Base-by-base conservation (phyloP, 1,140 invertebrate genomes). In the Papilio aristodemus region DNA sequence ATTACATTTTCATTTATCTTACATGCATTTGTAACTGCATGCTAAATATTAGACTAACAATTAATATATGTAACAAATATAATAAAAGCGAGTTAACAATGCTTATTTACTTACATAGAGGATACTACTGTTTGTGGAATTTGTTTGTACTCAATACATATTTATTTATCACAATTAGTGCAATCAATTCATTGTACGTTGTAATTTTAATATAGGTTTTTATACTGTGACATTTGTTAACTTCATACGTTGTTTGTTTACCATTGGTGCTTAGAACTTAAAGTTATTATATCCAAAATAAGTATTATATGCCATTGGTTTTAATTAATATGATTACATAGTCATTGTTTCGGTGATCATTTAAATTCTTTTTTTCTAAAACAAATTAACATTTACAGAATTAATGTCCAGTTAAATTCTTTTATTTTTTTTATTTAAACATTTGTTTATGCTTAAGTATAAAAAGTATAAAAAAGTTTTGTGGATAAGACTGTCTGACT, bases 101-200 rank as follows among this genome's bases (percentile, higher is more conserved):
- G 71, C 71, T 70, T 69, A 62, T 39, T 50, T 64, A 70, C 59
- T 70, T 50, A 43, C 17, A 50, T 73, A 66, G 62, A 59, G 37
- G 17, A 62, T 60, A 54, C 14, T 62, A 37, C 22, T 58, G 27
- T 59, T 38, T 25, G 19, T 25, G 50, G 41, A 59, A 62, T 72
- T 70, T 63, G 39, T 70, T 50, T 46, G 36, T 43, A 32, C 46
- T 54, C 14, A 17, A 46, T 72, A 75, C 76, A 76, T 81, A 70
- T 79, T 77, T 79, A 73, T 77, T 75, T 78, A 74, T 79, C 75
- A 76, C 78, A 75, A 68, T 79, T 76, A 80, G 83, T 89, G 85
- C 84, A 89, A 85, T 86, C 75, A 76, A 72, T 71, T 68, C 81
- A 79, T 80, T 81, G 76, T 81, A 81, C 77, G 83, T 83, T 82